Evolutionary conservation across 2,797 vertebrate genomes (phyloP), one percentile per base, ranked within the genome.

Genomic region (Lepilemur septentrionalis): DNA sequence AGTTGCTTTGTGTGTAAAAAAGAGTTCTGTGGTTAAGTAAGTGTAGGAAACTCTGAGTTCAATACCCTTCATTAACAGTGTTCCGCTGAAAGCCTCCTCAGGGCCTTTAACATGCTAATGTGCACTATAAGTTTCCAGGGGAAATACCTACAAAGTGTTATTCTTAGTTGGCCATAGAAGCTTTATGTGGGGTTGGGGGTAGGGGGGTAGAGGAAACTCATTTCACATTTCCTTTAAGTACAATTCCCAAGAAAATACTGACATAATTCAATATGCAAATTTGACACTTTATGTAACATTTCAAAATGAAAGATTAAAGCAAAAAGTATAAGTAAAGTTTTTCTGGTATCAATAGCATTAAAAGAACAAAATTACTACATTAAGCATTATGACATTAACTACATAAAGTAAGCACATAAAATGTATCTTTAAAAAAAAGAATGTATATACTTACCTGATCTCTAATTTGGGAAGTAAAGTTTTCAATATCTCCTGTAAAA

Each of bases 401-500:
- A 83, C 11, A 83, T 41, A 87, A 96, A 50, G 13, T 32, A 73
- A 95, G 76, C 6, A 55, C 18, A 63, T 12, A 87, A 84, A 80
- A 48, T 13, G 13, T 8, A 46, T 72, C 25, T 59, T 90, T 81
- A 79, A 32, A 41, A 50, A 76, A 85, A 91, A 83, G 5, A 89
- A 55, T 8, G 5, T 20, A 23, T 84, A 75, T 38, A 97, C 92
- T 92, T 94, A 99, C 99, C 98, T 98, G 99, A 91, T 99, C 98
- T 97, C 85, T 99, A 91, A 99, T 80, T 97, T 99, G 98, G 48
- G 96, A 96, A 5, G 98, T 98, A 90, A 99, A 98, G 93, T 98
- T 98, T 97, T 99, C 98, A 76, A 99, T 93, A 23, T 98, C 97
- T 28, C 98, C 98, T 97, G 99, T 99, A 43, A 99, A 99, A 76